A percentile compares a stretch with the other conserved stretches of the same genome.
These are phyloP conservation scores for Acanthosepion esculentum DNA, from an alignment of 2,888 invertebrate genomes.

Conservation along the genomic window DNA sequence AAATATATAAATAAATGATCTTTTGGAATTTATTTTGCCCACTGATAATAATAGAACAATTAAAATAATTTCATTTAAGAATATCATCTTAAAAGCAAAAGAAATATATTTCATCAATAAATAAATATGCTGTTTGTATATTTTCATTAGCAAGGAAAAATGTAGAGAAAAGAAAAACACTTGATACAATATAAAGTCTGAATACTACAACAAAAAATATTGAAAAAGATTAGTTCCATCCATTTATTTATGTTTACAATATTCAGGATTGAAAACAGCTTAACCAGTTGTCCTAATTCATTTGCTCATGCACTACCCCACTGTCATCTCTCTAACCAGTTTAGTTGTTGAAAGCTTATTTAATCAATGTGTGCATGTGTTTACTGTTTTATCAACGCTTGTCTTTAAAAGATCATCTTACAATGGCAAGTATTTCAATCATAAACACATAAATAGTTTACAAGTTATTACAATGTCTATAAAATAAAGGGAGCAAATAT, in stretches of 20 bases:
- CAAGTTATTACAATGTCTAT: not conserved
- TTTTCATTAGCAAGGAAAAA: not conserved
- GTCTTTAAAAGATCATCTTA: not conserved
- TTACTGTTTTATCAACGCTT: not conserved
- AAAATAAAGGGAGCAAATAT: not conserved
- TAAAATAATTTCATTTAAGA: not conserved
- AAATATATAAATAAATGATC: not conserved
- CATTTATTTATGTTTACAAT: not conserved
- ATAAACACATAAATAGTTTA: not conserved
- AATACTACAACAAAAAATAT: not conserved
- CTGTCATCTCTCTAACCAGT: too few relatives aligned
- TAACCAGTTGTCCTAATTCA: not conserved
- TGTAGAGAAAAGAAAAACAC: not conserved
- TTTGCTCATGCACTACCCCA: not conserved
- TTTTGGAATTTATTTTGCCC: not conserved
- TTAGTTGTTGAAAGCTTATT: not conserved
- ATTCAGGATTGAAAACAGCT: not conserved
- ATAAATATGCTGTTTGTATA: not conserved
- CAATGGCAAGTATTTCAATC: not conserved
- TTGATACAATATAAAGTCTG: not conserved
- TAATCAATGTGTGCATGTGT: not conserved
- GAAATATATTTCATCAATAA: not conserved
- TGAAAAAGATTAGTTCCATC: conserved; percentile 25
- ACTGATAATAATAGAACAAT: not conserved
- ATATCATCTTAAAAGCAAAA: not conserved